Conservation (phyloP, 2,113 vertebrate species). For the Gadus macrocephalus region DNA sequence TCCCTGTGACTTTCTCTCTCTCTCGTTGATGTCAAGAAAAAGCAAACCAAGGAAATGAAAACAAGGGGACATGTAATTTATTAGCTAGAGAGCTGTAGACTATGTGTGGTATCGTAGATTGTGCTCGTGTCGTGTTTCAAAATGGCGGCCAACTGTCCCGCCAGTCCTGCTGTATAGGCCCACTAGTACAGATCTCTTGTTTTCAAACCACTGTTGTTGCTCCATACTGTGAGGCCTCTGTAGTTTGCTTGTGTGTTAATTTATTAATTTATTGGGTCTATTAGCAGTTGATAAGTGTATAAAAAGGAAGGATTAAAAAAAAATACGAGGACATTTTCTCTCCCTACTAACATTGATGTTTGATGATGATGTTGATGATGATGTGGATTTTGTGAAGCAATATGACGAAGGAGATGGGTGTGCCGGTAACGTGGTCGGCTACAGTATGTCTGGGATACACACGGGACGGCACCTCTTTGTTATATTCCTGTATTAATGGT, state of each 20-base stretch:
- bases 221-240: conserved; percentile 79
- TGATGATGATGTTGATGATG: conserved; percentile 21
- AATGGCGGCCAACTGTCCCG: conserved; percentile 50
- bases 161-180: conserved; percentile 49
- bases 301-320: conserved; percentile 40
- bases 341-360: conserved; percentile 74
- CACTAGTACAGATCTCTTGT: conserved; percentile 51
- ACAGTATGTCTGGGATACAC: conserved; percentile 68
- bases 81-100: conserved; percentile 53
- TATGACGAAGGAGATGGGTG: conserved; percentile 69
- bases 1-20: background rate
- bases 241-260: conserved; percentile 92
- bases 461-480: conserved; percentile 50
- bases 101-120: conserved; percentile 64
- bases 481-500: conserved; percentile 67
- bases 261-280: conserved; percentile 98
- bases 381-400: conserved; percentile 71
- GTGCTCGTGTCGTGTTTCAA: conserved; percentile 55
- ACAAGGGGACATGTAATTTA: conserved; percentile 61
- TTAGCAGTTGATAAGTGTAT: conserved; percentile 65
- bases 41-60: too few species aligned
- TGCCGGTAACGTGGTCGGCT: conserved; percentile 61
- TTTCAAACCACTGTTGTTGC: conserved; percentile 68
- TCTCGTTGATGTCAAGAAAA: too few species aligned
- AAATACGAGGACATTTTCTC: conserved; percentile 36